phyloP scores from a whole-genome alignment of 1,140 invertebrate genomes.

The Ips nitidus region DNA sequence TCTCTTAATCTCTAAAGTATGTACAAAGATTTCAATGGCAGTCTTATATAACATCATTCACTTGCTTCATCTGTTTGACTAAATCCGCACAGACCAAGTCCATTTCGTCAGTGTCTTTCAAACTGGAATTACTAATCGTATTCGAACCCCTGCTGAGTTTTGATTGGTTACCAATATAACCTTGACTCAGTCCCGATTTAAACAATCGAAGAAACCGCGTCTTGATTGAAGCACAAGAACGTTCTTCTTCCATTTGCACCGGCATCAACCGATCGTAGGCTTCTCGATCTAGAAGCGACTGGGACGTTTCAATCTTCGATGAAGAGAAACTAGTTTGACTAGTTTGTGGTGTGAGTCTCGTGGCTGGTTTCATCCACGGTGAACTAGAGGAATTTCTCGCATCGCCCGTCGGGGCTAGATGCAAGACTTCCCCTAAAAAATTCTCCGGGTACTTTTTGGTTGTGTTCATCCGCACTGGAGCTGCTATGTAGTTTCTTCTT shows the following conservation, averaged over 20 bases:
- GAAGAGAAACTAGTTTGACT: constrained; percentile 30
- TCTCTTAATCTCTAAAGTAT: too few relatives aligned
- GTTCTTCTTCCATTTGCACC: not conserved
- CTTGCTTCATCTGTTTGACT: constrained; percentile 64
- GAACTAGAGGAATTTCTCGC: constrained; percentile 32
- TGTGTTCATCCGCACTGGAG: constrained; percentile 12
- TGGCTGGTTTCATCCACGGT: not conserved
- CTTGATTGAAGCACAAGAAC: constrained; percentile 23
- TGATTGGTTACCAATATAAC: constrained; percentile 23
- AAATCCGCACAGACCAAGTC: constrained; percentile 67
- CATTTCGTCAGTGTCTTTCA: constrained; percentile 67
- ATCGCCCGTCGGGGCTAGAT: constrained; percentile 30
- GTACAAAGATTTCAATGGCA: not conserved
- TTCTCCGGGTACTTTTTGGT: constrained; percentile 29
- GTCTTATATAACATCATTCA: constrained; percentile 53
- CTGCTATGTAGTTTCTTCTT: constrained; percentile 18
- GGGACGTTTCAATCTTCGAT: constrained; percentile 19
- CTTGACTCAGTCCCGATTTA: constrained; percentile 42
- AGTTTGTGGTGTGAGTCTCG: constrained; percentile 25
- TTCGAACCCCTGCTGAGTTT: constrained; percentile 51
- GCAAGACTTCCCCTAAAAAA: constrained; percentile 33
- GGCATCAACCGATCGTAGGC: not conserved
- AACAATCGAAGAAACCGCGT: constrained; percentile 18
- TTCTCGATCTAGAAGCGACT: not conserved
- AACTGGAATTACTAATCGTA: constrained; percentile 71